Evolutionary conservation across 2,113 vertebrate genomes (phyloP), one percentile per base, ranked within the genome.

Genomic region (Ramphastos sulfuratus): DNA sequence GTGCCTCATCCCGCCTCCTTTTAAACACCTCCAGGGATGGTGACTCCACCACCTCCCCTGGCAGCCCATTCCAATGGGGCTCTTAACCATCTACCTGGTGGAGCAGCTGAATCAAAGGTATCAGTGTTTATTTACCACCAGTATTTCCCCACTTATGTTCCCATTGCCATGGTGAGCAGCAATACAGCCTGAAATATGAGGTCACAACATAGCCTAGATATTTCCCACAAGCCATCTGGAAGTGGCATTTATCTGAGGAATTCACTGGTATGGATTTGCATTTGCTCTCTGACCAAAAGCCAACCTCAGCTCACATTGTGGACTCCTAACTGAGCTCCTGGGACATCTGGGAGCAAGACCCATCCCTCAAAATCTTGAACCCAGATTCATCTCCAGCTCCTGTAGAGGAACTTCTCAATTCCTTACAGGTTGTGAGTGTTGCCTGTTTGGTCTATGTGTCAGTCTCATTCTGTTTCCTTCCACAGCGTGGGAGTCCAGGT

Each of bases 181-280:
- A 82, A 67, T 14, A 86, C n/a, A 95, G 33, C 24, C 79, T 93
- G 67, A 94, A 90, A 95, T 25, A 65, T 6, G 82, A 89, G 94
- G 92, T 87, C 92, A 87, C 75, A 87, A 61, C 44, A 76, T 15
- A 85, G 60, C 64, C 82, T 85, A 87, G 66, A 12, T 91, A 75
- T 85, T 75, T 94, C 87, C 88, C 72, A 80, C 79, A 77, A 94
- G 46, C 64, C 85, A 80, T 82, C 90, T 93, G 82, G 88, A 76
- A 87, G 42, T 82, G 54, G 31, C 0, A 1, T 78, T 89, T 87
- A 7, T 81, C 69, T 35, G 55, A 82, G 44, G 50, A 89, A 76
- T 54, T 79, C 78, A 76, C 75, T 90, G 67, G 64, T 63, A 35
- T 15, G 79, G 20, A 73, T 82, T 76, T 87, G 25, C 2, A 2